Percentiles rank a stretch among this genome's conserved stretches.
phyloP scores from a whole-genome alignment of 2,797 vertebrate species.

The Oreochromis grahami region DNA sequence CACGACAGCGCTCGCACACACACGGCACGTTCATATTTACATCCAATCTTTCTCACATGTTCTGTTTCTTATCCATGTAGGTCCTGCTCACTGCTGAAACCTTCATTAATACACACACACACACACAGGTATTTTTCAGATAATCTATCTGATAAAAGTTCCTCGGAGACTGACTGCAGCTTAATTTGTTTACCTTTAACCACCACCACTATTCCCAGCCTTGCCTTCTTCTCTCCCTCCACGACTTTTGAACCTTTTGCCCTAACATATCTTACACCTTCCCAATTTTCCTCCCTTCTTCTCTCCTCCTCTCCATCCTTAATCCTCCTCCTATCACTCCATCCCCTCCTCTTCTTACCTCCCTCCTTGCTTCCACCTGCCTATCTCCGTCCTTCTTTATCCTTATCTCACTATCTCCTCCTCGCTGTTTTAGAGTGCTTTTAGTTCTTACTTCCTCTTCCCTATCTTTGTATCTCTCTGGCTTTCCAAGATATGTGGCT shows the following conservation, averaged over 20 bases:
- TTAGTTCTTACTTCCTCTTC: constrained; percentile 42
- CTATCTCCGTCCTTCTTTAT: constrained; percentile 19
- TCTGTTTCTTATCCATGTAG: not conserved
- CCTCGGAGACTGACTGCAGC: constrained; percentile 10
- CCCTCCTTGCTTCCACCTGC: not conserved
- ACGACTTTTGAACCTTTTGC: not conserved
- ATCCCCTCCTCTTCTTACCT: constrained; percentile 16
- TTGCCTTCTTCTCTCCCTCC: not conserved
- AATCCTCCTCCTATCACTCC: not conserved
- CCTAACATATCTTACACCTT: not conserved
- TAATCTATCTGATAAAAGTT: constrained; percentile 22
- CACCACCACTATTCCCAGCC: not conserved
- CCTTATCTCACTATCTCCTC: constrained; percentile 38
- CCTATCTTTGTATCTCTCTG: constrained; percentile 39
- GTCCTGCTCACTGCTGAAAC: not conserved
- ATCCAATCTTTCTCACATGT: not conserved
- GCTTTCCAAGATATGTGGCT: constrained; percentile 22
- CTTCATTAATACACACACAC: not conserved
- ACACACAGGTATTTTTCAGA: not conserved
- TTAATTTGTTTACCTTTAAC: not conserved
- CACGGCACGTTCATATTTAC: not conserved
- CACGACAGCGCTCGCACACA: not conserved
- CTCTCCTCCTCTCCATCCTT: not conserved
- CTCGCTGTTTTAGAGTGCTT: constrained; percentile 35
- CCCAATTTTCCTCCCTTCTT: not conserved